A percentile compares a stretch with the other conserved stretches of the same genome.
Evolutionary conservation across 2,888 invertebrate genomes (phyloP).

Genomic region (Andrena praecox): DNA sequence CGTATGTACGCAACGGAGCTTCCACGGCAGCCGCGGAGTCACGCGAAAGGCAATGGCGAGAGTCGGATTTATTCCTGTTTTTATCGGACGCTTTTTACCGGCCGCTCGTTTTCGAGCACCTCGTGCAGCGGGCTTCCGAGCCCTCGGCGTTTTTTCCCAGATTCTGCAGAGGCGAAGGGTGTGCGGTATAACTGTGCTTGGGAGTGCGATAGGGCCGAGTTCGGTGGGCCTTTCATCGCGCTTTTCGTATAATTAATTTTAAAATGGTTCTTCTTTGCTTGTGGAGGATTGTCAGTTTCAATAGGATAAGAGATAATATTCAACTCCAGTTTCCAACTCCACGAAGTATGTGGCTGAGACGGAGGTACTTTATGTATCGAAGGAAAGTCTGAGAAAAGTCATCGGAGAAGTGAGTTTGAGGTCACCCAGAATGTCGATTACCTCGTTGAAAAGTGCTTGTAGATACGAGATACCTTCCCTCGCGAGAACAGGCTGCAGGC

Average conservation of each 20-base stretch:
- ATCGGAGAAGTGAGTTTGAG: not conserved
- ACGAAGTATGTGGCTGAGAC: no score
- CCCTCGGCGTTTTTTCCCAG: not conserved
- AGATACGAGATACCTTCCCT: not conserved
- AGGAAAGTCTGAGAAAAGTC: not conserved
- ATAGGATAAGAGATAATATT: no score
- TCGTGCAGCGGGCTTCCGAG: no score
- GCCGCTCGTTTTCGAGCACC: not conserved
- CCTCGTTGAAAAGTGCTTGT: not conserved
- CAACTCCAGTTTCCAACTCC: no score
- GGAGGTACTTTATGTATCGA: no score
- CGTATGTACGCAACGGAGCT: slow-evolving; percentile 39
- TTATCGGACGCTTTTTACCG: slow-evolving; percentile 20
- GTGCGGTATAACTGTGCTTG: not conserved
- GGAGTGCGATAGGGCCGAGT: not conserved
- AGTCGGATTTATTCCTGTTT: slow-evolving; percentile 35
- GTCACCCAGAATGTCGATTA: not conserved
- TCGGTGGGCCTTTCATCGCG: no score
- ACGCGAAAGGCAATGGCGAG: slow-evolving; percentile 47
- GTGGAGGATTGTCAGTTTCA: no score
- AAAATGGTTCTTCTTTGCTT: no score
- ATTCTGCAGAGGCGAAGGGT: not conserved
- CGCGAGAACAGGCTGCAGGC: not conserved
- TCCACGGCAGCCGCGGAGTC: slow-evolving; percentile 30
- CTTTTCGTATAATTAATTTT: no score